Percentiles rank a stretch among this genome's conserved stretches.
These are phyloP conservation scores for Psittacula echo DNA, from an alignment of 2,797 vertebrate species.

Conservation along the genomic window DNA sequence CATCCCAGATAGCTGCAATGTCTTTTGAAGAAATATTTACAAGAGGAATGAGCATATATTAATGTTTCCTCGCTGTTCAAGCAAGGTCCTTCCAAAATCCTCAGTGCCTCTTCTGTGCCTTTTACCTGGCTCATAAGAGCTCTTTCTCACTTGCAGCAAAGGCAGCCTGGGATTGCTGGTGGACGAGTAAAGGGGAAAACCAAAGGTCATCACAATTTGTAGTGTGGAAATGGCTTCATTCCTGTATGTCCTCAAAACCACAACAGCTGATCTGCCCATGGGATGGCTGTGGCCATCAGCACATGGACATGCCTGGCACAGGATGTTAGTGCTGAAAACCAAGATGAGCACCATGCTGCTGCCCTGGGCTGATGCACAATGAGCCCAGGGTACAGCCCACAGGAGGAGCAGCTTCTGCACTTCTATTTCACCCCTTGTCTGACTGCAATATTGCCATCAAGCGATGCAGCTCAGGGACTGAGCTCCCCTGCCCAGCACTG, in stretches of 20 bases:
- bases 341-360: fast-evolving
- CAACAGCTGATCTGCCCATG: fast-evolving
- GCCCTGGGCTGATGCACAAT: fast-evolving
- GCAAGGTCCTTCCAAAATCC: background rate
- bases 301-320: fast-evolving
- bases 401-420: fast-evolving
- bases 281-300: background rate
- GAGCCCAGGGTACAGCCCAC: fast-evolving
- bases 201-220: background rate
- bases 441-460: background rate
- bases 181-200: background rate
- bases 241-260: no score
- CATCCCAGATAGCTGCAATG: slow-evolving; percentile 1
- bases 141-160: background rate
- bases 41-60: background rate
- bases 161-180: background rate
- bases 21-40: slow-evolving; percentile 53
- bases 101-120: background rate
- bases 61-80: background rate
- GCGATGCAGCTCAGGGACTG: background rate
- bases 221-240: background rate
- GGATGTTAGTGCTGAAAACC: background rate
- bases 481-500: fast-evolving
- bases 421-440: background rate
- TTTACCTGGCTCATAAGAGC: background rate